Base-by-base conservation (phyloP, 2,888 invertebrate species). In the Alloplasta piceator region DNA sequence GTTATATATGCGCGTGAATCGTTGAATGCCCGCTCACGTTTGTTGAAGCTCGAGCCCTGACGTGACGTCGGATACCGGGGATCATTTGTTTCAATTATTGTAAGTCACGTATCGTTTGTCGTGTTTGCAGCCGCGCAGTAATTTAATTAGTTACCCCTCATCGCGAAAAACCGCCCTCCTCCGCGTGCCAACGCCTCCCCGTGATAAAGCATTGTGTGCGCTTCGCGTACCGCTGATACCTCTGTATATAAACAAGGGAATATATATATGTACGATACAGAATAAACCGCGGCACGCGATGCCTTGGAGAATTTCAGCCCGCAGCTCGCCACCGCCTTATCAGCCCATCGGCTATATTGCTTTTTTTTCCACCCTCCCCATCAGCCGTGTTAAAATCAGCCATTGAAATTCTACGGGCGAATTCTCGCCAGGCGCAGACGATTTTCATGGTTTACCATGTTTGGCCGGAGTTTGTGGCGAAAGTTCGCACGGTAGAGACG, bases 1-100 rank as follows among this genome's bases (percentile, higher is more conserved):
- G 26, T 26, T 26, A 64, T 77, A 58, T 68, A 60, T 60, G 36
- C 61, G 72, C 63, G 71, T 63, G 82, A 78, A 83, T 82, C 70
- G 83, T 72, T 83, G 80, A 85, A 84, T 83, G 77, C 75, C 71
- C 67, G 68, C 56, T 83, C 83, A 84, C 85, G 82, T 84, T 26
- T 10, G 52, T 52, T 6, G 83, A 60, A 79, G 82, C 50, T 56
- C 68, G 77, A 79, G 71, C 68, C 70, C 76, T 84, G 84, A 78
- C 85, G 83, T 83, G 87, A 84, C 82, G 86, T 82, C 80, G 79
- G 80, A 80, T 84, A 85, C 84, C 82, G 81, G 82, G 84, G 85
- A 87, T 88, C 89, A 88, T 89, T 88, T 85, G 85, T 87, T 85
- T 87, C 88, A 90, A 91, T 91, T 90, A 90, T 88, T 87, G 88